Percentiles rank a stretch among this genome's conserved stretches.
phyloP scores from a whole-genome alignment of 2,888 invertebrate species.

The Electrophaes corylata region DNA sequence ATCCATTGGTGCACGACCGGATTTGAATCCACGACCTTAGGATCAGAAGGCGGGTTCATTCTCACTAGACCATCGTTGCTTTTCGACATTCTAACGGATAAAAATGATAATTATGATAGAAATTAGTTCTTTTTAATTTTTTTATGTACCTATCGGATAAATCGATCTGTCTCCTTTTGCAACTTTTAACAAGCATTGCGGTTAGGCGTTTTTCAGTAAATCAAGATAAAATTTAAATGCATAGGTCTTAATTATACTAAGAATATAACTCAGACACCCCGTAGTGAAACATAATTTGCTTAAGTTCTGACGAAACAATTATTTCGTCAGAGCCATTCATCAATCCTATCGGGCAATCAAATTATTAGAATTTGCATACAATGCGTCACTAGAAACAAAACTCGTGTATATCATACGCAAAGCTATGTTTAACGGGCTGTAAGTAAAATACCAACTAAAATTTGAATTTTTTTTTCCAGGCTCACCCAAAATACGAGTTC shows the following conservation, averaged over 20 bases:
- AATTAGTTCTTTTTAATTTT: too few relatives aligned
- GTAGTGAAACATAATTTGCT: not conserved
- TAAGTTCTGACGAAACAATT: not conserved
- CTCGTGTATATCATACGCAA: not conserved
- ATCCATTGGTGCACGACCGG: too few relatives aligned
- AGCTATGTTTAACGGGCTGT: not conserved
- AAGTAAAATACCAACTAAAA: not conserved
- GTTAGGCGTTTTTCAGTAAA: not conserved
- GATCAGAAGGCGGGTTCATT: too few relatives aligned
- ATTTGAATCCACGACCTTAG: too few relatives aligned
- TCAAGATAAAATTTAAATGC: not conserved
- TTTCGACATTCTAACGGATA: too few relatives aligned
- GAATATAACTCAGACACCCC: not conserved
- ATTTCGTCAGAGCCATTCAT: not conserved
- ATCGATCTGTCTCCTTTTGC: too few relatives aligned
- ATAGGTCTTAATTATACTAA: not conserved
- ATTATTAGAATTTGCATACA: not conserved
- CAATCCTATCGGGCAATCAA: not conserved
- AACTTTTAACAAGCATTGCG: too few relatives aligned
- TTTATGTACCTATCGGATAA: too few relatives aligned
- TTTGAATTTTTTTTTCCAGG: constrained; percentile 41
- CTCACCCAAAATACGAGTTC: constrained; percentile 81
- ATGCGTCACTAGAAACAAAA: not conserved
- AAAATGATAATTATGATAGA: too few relatives aligned
- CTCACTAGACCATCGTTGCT: too few relatives aligned